Base-by-base conservation (phyloP, 2,113 vertebrate genomes). In the Arizona elegans region DNA sequence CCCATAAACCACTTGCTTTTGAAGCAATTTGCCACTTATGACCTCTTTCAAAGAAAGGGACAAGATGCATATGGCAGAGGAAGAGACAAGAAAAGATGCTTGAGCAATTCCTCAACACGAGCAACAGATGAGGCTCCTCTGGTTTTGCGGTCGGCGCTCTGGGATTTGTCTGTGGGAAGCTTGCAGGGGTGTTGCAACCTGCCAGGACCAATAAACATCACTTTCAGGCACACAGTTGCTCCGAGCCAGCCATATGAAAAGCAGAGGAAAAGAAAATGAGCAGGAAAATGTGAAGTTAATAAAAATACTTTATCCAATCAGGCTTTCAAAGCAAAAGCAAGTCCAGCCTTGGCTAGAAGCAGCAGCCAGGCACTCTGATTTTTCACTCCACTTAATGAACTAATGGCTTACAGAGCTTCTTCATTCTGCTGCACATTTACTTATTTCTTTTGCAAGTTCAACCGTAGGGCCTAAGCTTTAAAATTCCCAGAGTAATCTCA, bases 271-370 rank as follows among this genome's bases (percentile, higher is more conserved):
- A 90, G 95, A 96, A 97, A 97, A 97, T 97, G 95, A 97, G 96
- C 97, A 95, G 96, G 47, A 95, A 97, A 98, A 98, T 96, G 96
- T 97, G 97, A 97, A 97, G 95, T 98, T 97, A 98, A 98, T 98
- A 98, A 98, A 93, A 97, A 95, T 94, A 96, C 91, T 96, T 96
- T 93, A 97, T 97, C 96, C 97, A 97, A 96, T 97, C 97, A 97
- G 95, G 95, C 95, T 96, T 96, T 85, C 92, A 93, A 93, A 86
- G 92, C 91, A 92, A 96, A 96, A 97, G 95, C 93, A 94, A 96
- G 93, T 47, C 3, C 90, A 96, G 62, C 92, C 95, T 94, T 23
- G 86, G 88, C 87, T 92, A 91, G 95, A 95, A 96, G 96, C 95
- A 95, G 87, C 92, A 95, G 94, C 92, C 5, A 21, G 92, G 93